Base-by-base conservation (phyloP, 1,140 invertebrate genomes). In the Delia radicum region DNA sequence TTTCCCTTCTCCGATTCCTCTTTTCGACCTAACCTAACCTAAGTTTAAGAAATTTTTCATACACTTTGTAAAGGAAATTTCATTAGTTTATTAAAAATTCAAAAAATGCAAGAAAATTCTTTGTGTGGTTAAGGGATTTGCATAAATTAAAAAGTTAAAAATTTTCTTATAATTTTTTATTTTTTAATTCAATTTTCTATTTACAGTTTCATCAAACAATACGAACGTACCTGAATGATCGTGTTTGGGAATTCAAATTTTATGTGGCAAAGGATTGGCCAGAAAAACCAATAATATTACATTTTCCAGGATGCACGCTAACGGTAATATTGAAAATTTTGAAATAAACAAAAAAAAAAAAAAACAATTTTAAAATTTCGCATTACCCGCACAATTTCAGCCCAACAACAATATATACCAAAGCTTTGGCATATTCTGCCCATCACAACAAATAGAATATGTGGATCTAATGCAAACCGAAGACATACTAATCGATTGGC, bases 171-270 rank as follows among this genome's bases (percentile, higher is more conserved):
- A n/a, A n/a, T n/a, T n/a, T n/a, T n/a, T n/a, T n/a, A n/a, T n/a
- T n/a, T n/a, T n/a, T n/a, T n/a, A n/a, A n/a, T n/a, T n/a, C n/a
- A 80, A 78, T 80, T 77, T 21, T 18, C 7, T 78, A 77, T 80
- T 91, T 90, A 28, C 89, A 95, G 93, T 94, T 95, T 89, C 94
- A 95, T 89, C 93, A 94, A 89, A 94, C 94, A 80, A 89, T 95
- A 86, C 90, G 93, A 89, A 95, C 94, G 88, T 94, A 92, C 89
- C 90, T 94, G 86, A 92, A 91, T 87, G 93, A 95, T 87, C 91
- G 91, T 83, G 93, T 95, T 86, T 94, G 93, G 93, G 91, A 94
- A 82, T 95, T 95, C 88, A 89, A 94, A 88, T 94, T 94, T 89
- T 95, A 95, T 90, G 93, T 95, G 82, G 91, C 92, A 82, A 94